A percentile compares a stretch with the other conserved stretches of the same genome.
These are phyloP conservation scores for Lytechinus pictus DNA, from an alignment of 35 echinoderm and acorn worm genomes.

Conservation along the genomic window DNA sequence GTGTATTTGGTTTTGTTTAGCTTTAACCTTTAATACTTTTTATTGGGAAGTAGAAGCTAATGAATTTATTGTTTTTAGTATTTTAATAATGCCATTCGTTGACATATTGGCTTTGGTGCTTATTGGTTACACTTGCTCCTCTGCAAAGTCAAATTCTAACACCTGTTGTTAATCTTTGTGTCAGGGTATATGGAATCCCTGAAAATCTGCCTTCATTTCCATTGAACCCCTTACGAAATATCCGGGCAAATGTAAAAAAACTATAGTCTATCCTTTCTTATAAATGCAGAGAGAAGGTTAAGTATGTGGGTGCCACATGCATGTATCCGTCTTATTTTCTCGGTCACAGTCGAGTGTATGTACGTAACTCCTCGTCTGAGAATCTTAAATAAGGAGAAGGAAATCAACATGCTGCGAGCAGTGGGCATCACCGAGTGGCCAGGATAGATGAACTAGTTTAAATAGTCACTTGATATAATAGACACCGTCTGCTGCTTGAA, in stretches of 20 bases:
- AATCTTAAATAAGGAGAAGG: not conserved
- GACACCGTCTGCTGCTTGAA: not conserved
- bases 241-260: not conserved
- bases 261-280: not conserved
- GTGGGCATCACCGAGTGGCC: not conserved
- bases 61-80: too few relatives aligned
- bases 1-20: too few relatives aligned
- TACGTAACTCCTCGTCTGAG: not conserved
- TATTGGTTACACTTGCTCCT: too few relatives aligned
- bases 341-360: not conserved
- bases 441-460: constrained; percentile 24
- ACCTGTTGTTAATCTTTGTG: too few relatives aligned
- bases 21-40: too few relatives aligned
- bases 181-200: not conserved
- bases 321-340: not conserved
- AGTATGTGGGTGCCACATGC: not conserved
- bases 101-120: too few relatives aligned
- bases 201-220: not conserved
- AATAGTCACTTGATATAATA: constrained; percentile 25
- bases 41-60: too few relatives aligned
- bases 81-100: too few relatives aligned
- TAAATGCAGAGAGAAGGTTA: not conserved
- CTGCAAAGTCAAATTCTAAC: too few relatives aligned
- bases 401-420: not conserved
- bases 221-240: not conserved